Base-by-base conservation (phyloP, 2,888 invertebrate species). In the Barypeithes pellucidus region DNA sequence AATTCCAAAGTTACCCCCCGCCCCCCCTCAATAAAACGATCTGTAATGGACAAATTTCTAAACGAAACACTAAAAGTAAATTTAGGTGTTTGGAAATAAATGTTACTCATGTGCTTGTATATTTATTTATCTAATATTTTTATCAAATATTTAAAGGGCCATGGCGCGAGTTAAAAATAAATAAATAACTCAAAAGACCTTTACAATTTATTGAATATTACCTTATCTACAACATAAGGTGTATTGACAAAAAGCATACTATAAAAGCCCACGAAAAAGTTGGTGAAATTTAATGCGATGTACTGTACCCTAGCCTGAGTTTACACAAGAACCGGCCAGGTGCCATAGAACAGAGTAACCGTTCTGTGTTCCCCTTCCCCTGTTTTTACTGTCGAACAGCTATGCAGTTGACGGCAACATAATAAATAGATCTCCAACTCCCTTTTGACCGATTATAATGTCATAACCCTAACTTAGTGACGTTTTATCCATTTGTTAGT, bases 311-410 rank as follows among this genome's bases (percentile, higher is more conserved):
- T 78, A 71, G 77, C 72, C 72, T 54, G 36, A 50, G 67, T 76
- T 76, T 76, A 76, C 76, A 76, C 60, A 70, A 73, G 72, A 54
- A 41, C 52, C 67, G 80, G 80, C 84, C 84, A 84, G 84, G 84
- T 84, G 84, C 81, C 82, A 81, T 79, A 79, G 52, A 76, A 79
- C 79, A 81, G 79, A 80, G 81, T 83, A 84, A 84, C 83, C 83
- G 84, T 82, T 80, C 81, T 76, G 67, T 74, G 65, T 75, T 77
- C 80, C 81, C 82, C 80, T 79, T 77, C 79, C 76, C 77, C 80
- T 76, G 80, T 77, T 70, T 79, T 79, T 79, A 80, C 79, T 78
- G 77, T 77, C 77, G 79, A 78, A 80, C 79, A 77, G 76, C 77
- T 78, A 79, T 80, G 79, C 79, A 81, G 81, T 83, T 82, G 83